Evolutionary conservation across 2,888 invertebrate species (phyloP).

Genomic region (Sabatieria punctata): DNA sequence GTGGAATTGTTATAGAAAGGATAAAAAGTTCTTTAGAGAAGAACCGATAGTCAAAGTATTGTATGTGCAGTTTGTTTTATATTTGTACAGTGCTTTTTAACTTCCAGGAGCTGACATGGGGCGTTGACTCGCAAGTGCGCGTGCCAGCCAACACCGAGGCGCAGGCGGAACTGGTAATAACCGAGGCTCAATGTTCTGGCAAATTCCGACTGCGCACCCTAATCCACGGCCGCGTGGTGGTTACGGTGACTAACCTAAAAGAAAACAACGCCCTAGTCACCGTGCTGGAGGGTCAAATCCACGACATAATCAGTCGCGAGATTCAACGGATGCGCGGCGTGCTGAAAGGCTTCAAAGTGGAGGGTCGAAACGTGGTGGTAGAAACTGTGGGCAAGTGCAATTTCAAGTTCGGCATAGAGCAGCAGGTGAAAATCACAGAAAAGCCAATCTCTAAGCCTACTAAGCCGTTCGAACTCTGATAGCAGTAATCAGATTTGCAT

Average conservation of each 20-base stretch:
- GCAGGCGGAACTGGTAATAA: slow-evolving; percentile 30
- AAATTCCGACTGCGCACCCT: slow-evolving; percentile 29
- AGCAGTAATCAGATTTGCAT: no score
- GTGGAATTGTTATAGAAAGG: background rate
- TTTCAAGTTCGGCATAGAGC: slow-evolving; percentile 35
- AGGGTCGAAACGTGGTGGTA: slow-evolving; percentile 15
- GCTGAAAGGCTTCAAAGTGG: slow-evolving; percentile 17
- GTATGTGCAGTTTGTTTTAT: background rate
- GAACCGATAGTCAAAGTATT: background rate
- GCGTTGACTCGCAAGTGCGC: slow-evolving; percentile 32
- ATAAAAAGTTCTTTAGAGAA: background rate
- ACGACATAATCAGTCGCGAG: slow-evolving; percentile 24
- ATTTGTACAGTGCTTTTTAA: background rate
- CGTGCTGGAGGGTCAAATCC: slow-evolving; percentile 28
- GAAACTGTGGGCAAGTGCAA: slow-evolving; percentile 31
- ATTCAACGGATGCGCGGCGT: slow-evolving; percentile 13
- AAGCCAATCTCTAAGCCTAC: no score
- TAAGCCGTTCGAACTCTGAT: no score
- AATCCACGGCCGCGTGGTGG: slow-evolving; percentile 13
- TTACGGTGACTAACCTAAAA: slow-evolving; percentile 31
- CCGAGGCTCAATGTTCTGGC: slow-evolving; percentile 31
- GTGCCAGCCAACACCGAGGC: slow-evolving; percentile 32
- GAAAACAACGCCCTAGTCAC: slow-evolving; percentile 35
- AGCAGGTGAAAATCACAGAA: slow-evolving; percentile 32
- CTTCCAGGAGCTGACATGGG: slow-evolving; percentile 30